These are phyloP conservation scores for Bombycilla garrulus DNA, from an alignment of 2,113 vertebrate genomes.

Conservation along the genomic window DNA sequence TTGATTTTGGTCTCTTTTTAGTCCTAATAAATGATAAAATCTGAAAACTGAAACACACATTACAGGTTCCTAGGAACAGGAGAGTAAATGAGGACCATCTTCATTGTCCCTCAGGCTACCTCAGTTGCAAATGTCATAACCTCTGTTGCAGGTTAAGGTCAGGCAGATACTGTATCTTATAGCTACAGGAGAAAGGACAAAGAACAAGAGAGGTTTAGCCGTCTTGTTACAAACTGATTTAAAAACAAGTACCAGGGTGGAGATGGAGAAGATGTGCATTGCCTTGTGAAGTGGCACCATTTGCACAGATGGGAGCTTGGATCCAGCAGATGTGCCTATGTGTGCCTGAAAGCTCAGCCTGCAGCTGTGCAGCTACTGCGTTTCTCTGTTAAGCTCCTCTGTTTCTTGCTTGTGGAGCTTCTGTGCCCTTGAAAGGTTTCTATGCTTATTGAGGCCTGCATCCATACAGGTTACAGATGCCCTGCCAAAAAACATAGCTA, in stretches of 20 bases:
- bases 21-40: not conserved
- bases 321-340: rapidly evolving
- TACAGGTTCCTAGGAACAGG: not conserved
- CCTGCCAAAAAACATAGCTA: not conserved
- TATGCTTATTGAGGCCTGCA: not conserved
- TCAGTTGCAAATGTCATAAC: not conserved
- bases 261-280: not conserved
- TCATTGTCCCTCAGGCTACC: not conserved
- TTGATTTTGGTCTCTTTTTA: not conserved
- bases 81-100: not conserved
- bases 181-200: not conserved
- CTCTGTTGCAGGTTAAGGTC: not conserved
- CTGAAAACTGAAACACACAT: not conserved
- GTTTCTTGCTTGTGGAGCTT: rapidly evolving
- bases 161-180: not conserved
- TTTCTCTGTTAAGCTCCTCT: not conserved
- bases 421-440: not conserved
- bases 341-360: not conserved
- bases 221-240: not conserved
- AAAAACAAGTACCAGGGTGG: not conserved
- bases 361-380: rapidly evolving
- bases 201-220: not conserved
- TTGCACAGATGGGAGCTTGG: not conserved
- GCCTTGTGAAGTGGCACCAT: not conserved
- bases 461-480: not conserved